phyloP scores from a whole-genome alignment of 2,797 vertebrate genomes.

The Oryzias sinensis region DNA sequence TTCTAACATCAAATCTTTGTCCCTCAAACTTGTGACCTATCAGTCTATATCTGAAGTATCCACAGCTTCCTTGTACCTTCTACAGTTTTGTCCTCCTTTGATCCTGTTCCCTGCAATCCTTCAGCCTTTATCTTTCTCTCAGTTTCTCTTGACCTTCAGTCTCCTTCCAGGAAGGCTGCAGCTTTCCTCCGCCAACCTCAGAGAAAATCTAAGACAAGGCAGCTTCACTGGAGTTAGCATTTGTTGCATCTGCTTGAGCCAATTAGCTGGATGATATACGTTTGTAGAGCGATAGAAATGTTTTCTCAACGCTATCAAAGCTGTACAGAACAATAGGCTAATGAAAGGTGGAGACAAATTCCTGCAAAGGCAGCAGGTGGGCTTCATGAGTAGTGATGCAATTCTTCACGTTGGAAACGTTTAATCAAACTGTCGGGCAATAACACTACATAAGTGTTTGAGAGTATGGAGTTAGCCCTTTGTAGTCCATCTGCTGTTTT shows the following conservation, averaged over 20 bases:
- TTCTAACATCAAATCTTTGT: conserved; percentile 11
- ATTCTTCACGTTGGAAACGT: conserved; percentile 4
- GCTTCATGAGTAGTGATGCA: not conserved
- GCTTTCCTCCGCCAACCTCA: conserved; percentile 19
- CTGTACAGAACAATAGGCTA: conserved; percentile 15
- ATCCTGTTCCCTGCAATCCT: conserved; percentile 26
- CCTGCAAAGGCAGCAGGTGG: conserved; percentile 1
- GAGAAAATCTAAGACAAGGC: conserved; percentile 21
- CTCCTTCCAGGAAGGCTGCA: conserved; percentile 28
- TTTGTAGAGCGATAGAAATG: conserved; percentile 30
- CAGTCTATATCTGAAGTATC: conserved; percentile 15
- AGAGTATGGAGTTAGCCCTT: not conserved
- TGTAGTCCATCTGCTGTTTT: not conserved
- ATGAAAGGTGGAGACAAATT: conserved; percentile 15
- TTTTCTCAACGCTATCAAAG: conserved; percentile 44
- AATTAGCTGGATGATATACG: conserved; percentile 38
- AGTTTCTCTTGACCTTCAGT: conserved; percentile 37
- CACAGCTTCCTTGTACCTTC: conserved; percentile 6
- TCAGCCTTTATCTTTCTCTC: conserved; percentile 16
- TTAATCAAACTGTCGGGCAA: not conserved
- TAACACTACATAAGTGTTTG: not conserved
- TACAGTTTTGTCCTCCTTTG: conserved; percentile 38
- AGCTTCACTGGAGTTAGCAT: conserved; percentile 48
- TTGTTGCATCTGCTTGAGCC: conserved; percentile 42
- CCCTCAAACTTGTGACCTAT: conserved; percentile 5